Evolutionary conservation across 2,113 vertebrate genomes (phyloP), one percentile per base, ranked within the genome.

Genomic region (Atlantisia rogersi): DNA sequence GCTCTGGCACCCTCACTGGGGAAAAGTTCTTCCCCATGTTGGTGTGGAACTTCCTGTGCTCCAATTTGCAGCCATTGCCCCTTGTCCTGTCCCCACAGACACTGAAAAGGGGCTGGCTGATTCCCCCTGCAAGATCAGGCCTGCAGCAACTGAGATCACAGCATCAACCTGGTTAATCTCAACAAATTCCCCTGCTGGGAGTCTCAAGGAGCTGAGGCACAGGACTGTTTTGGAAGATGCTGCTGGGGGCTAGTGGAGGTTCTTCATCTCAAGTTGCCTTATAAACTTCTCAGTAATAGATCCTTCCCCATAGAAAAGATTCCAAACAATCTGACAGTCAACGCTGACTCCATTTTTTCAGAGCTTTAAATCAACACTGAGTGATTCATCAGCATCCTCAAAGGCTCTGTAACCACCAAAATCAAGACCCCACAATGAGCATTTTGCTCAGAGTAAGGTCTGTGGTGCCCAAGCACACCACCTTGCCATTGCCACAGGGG

Each of bases 401-500:
- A 53, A 88, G 90, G 35, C 20, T 42, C 29, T 29, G 85, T 75
- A 20, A 84, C 28, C 10, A 46, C 65, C 20, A 55, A 52, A 85
- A 60, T 1, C 8, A 20, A 85, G 48, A 35, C 29, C 3, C 15
- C 32, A 21, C 39, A 62, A 50, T 2, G 20, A 73, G 42, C 18
- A 52, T 24, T 50, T 58, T 31, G 31, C 44, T 85, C 15, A 1
- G 10, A 62, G 48, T 6, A 15, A 55, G 29, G 9, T 16, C 62
- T 46, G 11, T 3, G 29, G 24, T 3, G 1, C 22, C 63, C 42
- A 53, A 68, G 40, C 31, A 68, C 1, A 0, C 10, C 15, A 28
- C 69, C 37, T 68, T 31, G 81, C 59, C 20, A 15, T 1, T n/a
- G 1, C 60, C 21, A 0, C 5, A 11, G 8, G 14, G 26, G 53